Evolutionary conservation across 2,113 vertebrate species (phyloP), one percentile per base, ranked within the genome.

Genomic region (Gallinago jamesoni): DNA sequence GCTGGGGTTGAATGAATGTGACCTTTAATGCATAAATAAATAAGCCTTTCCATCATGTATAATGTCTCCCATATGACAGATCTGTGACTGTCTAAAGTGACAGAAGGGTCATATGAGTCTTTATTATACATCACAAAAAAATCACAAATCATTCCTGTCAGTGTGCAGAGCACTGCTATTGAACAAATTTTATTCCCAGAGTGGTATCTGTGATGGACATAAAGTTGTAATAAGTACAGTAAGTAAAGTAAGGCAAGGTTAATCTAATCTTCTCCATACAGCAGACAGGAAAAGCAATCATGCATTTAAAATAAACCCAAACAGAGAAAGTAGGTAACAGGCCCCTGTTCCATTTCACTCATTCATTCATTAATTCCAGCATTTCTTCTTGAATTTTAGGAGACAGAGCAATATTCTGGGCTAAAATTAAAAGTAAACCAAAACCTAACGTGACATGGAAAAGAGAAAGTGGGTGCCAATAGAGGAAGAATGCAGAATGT

Each of bases 391-490:
- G 11, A 78, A 55, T 69, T 96, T 63, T 75, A 92, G 87, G 92
- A 59, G 83, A 92, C 35, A 97, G 97, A 93, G 94, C 85, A 7
- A 78, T 96, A 78, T 98, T 98, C 82, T 94, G 83, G 96, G 96
- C 67, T 43, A 93, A 95, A 83, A 92, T 97, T 64, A 95, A 84
- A n/a, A 97, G 96, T 64, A 98, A 97, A 60, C 96, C 97, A 24
- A 97, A 94, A 56, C 95, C 96, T 63, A 88, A 19, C 15, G 68
- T 97, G 63, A 94, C 39, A 64, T 96, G 96, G 97, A 95, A 97
- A 93, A 93, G 94, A 82, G 87, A 97, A 45, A 97, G 92, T 7
- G 96, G 73, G 24, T 90, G 47, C 94, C 88, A 37, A 67, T 97
- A 85, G 96, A 96, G 48, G 96, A 98, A 78, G 73, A 84, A 2